Base-by-base conservation (phyloP, 1,140 invertebrate species). In the Teleogryllus occipitalis region DNA sequence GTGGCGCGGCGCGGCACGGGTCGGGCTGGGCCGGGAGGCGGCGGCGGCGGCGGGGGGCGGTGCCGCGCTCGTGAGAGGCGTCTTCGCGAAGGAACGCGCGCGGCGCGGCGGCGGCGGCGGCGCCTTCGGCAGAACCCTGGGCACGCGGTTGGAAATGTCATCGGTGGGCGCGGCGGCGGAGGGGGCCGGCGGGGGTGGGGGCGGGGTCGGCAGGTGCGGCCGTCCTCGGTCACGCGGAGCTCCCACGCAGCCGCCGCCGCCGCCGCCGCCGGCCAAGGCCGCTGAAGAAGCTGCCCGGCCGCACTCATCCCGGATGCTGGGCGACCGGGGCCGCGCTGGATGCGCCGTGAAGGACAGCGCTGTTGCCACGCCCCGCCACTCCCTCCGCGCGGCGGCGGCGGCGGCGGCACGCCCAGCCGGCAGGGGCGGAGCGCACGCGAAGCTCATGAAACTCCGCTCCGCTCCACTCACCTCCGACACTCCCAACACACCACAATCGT, bases 271-370 rank as follows among this genome's bases (percentile, higher is more conserved):
- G 54, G 18, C 54, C 54, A 65, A 65, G 54, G 54, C 54, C 54
- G 54, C 54, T 65, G 54, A 65, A 65, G 54, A 65, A 65, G 54
- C 54, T 14, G 54, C 54, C 18, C 54, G 10, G 54, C 54, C 54
- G 54, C 54, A 65, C 54, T 65, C 54, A 65, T 65, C 54, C 54
- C 54, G 54, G 54, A 65, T 65, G 54, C 54, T 65, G 54, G 54
- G 54, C 54, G 54, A 18, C 54, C 54, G 54, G 10, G 54, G 54
- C 54, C 54, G 54, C 10, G 54, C 54, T 65, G 54, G 54, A 65
- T 65, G 54, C 54, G 54, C 54, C 54, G 54, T 65, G 54, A 65
- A 65, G 54, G 54, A 65, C 54, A 65, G 54, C 54, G 54, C 18
- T 65, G 54, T 65, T 65, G 54, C 54, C 54, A 65, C 54, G 18